These are phyloP conservation scores for Micoletzkya japonica DNA, from an alignment of 2,888 invertebrate species.

Conservation along the genomic window DNA sequence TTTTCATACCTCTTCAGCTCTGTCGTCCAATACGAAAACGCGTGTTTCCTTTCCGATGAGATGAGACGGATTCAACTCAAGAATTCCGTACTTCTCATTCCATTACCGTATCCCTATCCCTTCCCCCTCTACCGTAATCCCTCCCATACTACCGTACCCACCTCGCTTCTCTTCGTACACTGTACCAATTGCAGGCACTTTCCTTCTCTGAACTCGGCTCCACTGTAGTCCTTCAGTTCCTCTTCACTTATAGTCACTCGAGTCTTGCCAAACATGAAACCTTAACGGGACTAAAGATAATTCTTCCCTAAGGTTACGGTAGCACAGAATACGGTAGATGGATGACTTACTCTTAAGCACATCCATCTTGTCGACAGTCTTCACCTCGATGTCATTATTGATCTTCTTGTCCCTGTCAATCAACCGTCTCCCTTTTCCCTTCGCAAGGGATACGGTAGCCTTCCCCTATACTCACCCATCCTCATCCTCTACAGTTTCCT, in stretches of 20 bases:
- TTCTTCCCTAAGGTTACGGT: no score
- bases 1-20: slow-evolving; percentile 17
- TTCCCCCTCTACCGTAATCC: background rate
- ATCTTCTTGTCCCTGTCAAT: background rate
- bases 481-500: background rate
- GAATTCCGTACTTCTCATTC: background rate
- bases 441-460: no score
- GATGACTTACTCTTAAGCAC: no score
- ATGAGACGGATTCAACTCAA: slow-evolving; percentile 24
- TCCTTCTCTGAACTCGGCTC: slow-evolving; percentile 19
- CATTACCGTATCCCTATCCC: background rate
- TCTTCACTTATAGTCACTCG: background rate
- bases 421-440: background rate
- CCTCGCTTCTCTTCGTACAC: slow-evolving; percentile 10
- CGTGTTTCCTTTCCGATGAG: slow-evolving; percentile 18
- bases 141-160: background rate
- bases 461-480: background rate
- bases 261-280: slow-evolving; percentile 24
- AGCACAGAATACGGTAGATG: no score
- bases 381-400: no score
- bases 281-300: background rate
- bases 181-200: slow-evolving; percentile 28
- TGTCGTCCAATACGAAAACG: slow-evolving; percentile 16
- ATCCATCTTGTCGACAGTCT: slow-evolving; percentile 2
- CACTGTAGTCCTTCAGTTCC: slow-evolving; percentile 16